A percentile compares a stretch with the other conserved stretches of the same genome.
Conservation (phyloP, 2,888 invertebrate genomes). For the Lissocephala sabroskyi region DNA sequence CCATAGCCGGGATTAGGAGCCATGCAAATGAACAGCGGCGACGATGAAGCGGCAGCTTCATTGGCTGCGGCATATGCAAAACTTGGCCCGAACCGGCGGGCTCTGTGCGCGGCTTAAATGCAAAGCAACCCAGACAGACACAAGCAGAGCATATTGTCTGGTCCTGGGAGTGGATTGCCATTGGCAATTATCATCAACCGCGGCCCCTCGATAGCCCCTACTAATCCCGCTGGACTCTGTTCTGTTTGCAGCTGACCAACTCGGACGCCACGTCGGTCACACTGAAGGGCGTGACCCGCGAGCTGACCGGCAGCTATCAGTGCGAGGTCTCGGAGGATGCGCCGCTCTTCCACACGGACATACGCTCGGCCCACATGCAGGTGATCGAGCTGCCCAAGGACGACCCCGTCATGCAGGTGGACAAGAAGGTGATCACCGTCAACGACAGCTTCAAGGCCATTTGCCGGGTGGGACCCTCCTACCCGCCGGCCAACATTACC, state of each 20-base stretch:
- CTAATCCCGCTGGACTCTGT: too few relatives aligned
- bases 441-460: constrained; percentile 74
- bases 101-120: constrained; percentile 42
- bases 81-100: background rate
- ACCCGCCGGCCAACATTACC: constrained; percentile 75
- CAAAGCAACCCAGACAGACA: constrained; percentile 31
- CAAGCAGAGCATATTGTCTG: too few relatives aligned
- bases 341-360: constrained; percentile 75
- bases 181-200: constrained; percentile 50
- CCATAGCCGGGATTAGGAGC: constrained; percentile 39
- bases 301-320: constrained; percentile 75
- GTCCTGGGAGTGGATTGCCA: constrained; percentile 2
- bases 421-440: constrained; percentile 74
- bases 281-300: constrained; percentile 74
- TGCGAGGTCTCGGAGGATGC: constrained; percentile 77
- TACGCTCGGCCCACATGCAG: constrained; percentile 74
- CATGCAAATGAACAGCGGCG: constrained; percentile 52
- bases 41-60: background rate
- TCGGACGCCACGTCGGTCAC: constrained; percentile 75
- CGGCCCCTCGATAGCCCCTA: constrained; percentile 12
- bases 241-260: constrained; percentile 71
- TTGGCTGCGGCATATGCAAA: constrained; percentile 15
- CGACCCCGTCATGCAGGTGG: constrained; percentile 74
- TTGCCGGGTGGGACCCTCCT: constrained; percentile 75
- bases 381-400: constrained; percentile 75